Evolutionary conservation across 2,888 invertebrate genomes (phyloP).

Genomic region (Eubasilissa splendida): DNA sequence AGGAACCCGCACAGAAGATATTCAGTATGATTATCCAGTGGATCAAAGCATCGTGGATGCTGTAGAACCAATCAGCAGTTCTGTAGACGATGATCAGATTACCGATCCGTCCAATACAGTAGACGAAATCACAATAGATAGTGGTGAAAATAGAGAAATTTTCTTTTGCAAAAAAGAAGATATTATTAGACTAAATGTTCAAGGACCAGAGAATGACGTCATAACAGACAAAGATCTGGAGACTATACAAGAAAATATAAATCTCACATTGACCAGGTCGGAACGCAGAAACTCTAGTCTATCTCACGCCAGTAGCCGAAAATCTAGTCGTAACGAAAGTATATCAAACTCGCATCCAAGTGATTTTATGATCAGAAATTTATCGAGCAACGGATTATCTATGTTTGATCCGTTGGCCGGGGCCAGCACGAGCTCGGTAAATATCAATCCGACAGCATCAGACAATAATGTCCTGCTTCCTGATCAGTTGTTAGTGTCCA

Average conservation of each 20-base stretch:
- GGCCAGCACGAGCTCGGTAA: conserved; percentile 47
- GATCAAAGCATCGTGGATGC: neutral
- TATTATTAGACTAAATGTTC: conserved; percentile 49
- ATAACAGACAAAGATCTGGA: conserved; percentile 46
- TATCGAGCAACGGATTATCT: conserved; percentile 70
- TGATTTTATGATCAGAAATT: conserved; percentile 67
- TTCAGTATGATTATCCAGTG: neutral
- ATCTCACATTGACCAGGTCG: conserved; percentile 31
- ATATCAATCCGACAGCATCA: conserved; percentile 59
- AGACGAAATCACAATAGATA: neutral
- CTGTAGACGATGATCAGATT: neutral
- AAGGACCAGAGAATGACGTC: conserved; percentile 42
- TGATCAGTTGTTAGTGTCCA: conserved; percentile 69
- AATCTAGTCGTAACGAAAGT: conserved; percentile 65
- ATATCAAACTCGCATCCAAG: conserved; percentile 13
- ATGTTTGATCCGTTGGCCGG: conserved; percentile 69
- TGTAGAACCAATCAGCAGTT: neutral
- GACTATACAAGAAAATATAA: conserved; percentile 48
- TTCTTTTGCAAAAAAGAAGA: conserved; percentile 42
- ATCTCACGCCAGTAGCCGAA: conserved; percentile 61
- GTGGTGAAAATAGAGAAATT: conserved; percentile 15
- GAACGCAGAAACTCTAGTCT: conserved; percentile 54
- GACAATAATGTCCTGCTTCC: conserved; percentile 66
- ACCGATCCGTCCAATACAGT: neutral
- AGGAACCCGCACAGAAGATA: conserved; percentile 12